Evolutionary conservation across 2,797 vertebrate species (phyloP), one percentile per base, ranked within the genome.

Genomic region (Enoplosus armatus): DNA sequence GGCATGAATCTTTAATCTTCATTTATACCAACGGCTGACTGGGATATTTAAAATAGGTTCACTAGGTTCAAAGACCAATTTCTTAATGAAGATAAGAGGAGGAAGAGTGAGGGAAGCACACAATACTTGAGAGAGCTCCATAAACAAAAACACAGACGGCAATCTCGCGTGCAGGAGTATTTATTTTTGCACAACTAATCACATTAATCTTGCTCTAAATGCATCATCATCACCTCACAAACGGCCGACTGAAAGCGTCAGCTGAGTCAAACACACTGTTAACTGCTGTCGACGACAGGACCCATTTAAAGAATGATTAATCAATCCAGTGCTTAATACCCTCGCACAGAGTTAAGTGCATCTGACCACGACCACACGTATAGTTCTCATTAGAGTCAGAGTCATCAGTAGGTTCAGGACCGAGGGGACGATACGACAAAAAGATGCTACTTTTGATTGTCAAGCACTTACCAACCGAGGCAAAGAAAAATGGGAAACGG

Each of bases 271-370:
- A 78, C 74, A 58, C 41, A 39, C 69, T 60, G 70, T 75, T 75
- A 83, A 74, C 60, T 27, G 76, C 35, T 66, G 55, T 35, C 58
- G 50, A 63, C n/a, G 22, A 80, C 71, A 79, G 75, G 37, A 78
- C 8, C 66, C 61, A 62, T 85, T 88, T 87, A 75, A 86, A 72
- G 81, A 71, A 74, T 80, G 82, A 94, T 90, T 88, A 77, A 93
- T 93, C 85, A 83, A 90, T 85, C 59, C 69, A 82, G 61, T n/a
- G 47, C 56, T 79, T 78, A 81, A 91, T 87, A 55, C 62, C 65
- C 71, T 66, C 47, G 37, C 68, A 55, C 31, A 33, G 79, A 60
- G 73, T 69, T 75, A 81, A 84, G 72, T 66, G 45, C 39, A 75
- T 76, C 72, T 84, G 79, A 83, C 61, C 84, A 60, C 48, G 71